phyloP scores from a whole-genome alignment of 2,113 vertebrate genomes.

The Eulacestoma nigropectus region DNA sequence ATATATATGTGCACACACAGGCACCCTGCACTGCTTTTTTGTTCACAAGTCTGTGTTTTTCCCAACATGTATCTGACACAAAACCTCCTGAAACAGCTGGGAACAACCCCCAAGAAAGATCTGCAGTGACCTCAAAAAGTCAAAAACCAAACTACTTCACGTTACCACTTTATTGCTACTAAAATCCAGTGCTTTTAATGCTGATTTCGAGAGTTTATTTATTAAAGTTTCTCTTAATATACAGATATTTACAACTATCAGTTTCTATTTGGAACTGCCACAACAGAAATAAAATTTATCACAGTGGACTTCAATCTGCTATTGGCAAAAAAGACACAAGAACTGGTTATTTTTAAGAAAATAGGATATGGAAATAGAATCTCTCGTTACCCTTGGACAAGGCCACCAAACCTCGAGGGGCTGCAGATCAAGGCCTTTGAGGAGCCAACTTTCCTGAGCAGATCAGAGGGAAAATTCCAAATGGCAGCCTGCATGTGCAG shows the following conservation, averaged over 20 bases:
- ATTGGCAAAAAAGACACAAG: neutral
- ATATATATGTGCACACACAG: rapidly evolving
- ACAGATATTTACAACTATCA: neutral
- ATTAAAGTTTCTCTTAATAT: neutral
- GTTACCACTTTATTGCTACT: neutral
- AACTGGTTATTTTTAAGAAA: neutral
- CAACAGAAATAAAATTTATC: neutral
- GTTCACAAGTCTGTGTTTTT: neutral
- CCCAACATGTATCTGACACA: neutral
- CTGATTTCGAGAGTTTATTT: neutral
- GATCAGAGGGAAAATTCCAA: constrained; percentile 58
- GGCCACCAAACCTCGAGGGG: constrained; percentile 67
- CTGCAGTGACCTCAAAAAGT: neutral
- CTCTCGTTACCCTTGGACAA: constrained; percentile 71
- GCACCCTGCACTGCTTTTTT: neutral
- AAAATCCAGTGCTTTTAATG: neutral
- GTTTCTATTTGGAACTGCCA: neutral
- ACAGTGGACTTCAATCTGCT: neutral
- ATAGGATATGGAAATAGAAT: neutral
- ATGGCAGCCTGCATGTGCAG: constrained; percentile 76
- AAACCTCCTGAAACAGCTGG: neutral
- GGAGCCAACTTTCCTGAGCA: constrained; percentile 63
- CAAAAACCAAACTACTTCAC: neutral
- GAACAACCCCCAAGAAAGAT: neutral
- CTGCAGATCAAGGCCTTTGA: constrained; percentile 66